Percentiles rank a stretch among this genome's conserved stretches.
Conservation (phyloP, 2,888 invertebrate genomes). For the Dysmachus trigonus region DNA sequence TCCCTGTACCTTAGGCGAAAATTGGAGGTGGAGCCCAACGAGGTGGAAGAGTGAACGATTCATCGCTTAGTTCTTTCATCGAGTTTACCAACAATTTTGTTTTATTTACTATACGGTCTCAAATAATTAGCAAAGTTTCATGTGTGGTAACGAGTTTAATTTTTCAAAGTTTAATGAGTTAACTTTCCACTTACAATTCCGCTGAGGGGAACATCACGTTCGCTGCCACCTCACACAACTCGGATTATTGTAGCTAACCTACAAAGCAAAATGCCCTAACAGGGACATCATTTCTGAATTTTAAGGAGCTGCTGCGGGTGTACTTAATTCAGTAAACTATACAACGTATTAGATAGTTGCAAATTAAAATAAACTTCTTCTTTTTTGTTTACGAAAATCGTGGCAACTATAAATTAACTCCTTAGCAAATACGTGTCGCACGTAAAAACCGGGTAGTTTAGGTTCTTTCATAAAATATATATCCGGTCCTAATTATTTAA, state of each 20-base stretch:
- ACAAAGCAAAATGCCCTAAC: neutral
- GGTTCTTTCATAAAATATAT: no score
- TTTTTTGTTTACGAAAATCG: neutral
- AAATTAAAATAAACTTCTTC: neutral
- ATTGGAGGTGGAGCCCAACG: neutral
- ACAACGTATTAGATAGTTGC: neutral
- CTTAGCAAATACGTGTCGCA: no score
- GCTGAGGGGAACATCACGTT: neutral
- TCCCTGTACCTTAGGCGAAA: neutral
- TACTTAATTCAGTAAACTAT: neutral
- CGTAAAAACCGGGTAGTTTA: no score
- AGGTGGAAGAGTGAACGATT: neutral
- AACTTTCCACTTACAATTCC: slow-evolving; percentile 1
- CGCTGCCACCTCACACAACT: neutral
- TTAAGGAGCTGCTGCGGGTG: neutral
- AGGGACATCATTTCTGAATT: neutral
- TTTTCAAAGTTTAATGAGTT: slow-evolving; percentile 31
- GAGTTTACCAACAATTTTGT: neutral
- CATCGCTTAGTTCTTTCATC: neutral
- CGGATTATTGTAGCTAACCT: neutral
- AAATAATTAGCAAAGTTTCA: slow-evolving; percentile 26
- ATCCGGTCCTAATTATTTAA: no score
- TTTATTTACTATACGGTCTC: neutral
- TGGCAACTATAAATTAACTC: neutral
- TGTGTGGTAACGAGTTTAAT: slow-evolving; percentile 16